A percentile compares a stretch with the other conserved stretches of the same genome.
phyloP scores from a whole-genome alignment of 2,797 vertebrate genomes.

The Erethizon dorsatum region DNA sequence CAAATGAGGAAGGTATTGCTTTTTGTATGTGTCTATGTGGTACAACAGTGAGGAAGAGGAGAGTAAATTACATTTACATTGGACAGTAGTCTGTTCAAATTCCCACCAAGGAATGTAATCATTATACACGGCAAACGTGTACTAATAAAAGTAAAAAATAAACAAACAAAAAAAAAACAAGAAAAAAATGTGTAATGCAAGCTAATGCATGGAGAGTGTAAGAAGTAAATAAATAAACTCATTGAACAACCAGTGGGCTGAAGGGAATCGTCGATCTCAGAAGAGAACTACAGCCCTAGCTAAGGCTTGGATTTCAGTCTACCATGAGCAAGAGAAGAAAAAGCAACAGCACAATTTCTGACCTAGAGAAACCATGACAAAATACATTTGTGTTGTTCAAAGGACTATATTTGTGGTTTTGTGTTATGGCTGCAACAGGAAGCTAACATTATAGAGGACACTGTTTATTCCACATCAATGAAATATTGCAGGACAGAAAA shows the following conservation, averaged over 20 bases:
- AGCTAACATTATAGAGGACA: neutral
- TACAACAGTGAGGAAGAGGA: neutral
- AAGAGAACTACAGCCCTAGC: neutral
- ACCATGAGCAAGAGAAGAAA: neutral
- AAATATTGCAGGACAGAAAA: neutral
- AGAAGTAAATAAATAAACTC: neutral
- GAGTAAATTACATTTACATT: neutral
- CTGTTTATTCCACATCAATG: neutral
- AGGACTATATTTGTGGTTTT: neutral
- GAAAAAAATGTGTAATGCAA: neutral
- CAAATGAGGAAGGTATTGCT: neutral
- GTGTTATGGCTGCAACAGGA: neutral
- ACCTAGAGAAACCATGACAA: neutral
- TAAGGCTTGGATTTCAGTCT: neutral
- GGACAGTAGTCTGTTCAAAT: neutral
- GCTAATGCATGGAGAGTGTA: neutral
- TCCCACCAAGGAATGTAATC: neutral
- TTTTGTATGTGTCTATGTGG: neutral
- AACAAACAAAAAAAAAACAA: neutral
- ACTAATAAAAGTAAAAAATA: neutral
- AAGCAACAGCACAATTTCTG: neutral
- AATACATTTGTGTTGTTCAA: neutral
- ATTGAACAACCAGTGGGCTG: neutral
- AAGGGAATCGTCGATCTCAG: neutral
- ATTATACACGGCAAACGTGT: neutral